phyloP scores from a whole-genome alignment of 1,140 invertebrate species.

The Paralvinella palmiformis region DNA sequence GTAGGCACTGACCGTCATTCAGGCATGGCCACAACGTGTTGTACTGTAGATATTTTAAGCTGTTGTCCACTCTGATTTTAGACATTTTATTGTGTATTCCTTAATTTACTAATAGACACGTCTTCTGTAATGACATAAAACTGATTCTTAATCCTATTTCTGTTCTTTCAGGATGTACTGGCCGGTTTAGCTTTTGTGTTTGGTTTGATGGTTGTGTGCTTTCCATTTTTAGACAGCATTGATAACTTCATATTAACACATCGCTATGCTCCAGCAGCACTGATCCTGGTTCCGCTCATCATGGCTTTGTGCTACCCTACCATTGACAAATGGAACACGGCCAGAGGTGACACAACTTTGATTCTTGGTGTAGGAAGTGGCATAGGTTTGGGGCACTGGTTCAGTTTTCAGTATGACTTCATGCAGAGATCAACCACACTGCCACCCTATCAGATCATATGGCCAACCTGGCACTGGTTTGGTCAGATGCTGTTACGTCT shows the following conservation, averaged over 20 bases:
- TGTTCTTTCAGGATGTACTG: conserved; percentile 53
- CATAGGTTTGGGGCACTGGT: conserved; percentile 71
- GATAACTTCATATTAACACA: conserved; percentile 68
- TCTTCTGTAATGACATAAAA: no score
- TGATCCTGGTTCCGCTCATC: conserved; percentile 60
- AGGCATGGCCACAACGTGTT: no score
- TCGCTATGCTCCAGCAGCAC: conserved; percentile 60
- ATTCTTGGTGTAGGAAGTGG: conserved; percentile 71
- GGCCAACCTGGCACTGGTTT: conserved; percentile 70
- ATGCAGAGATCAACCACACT: conserved; percentile 52
- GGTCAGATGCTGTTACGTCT: conserved; percentile 66
- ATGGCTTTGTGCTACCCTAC: conserved; percentile 64
- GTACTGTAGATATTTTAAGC: no score
- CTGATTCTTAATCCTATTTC: not conserved
- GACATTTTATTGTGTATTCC: no score
- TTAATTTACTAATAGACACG: no score
- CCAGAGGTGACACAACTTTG: conserved; percentile 77
- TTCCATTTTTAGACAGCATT: conserved; percentile 67
- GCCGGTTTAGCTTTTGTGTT: conserved; percentile 58
- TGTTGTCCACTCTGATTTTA: no score
- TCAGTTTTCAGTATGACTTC: conserved; percentile 70
- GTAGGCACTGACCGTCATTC: no score
- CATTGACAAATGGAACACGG: conserved; percentile 46
- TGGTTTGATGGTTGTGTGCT: conserved; percentile 62
- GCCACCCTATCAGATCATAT: conserved; percentile 54